A percentile compares a stretch with the other conserved stretches of the same genome.
Evolutionary conservation across 2,888 invertebrate species (phyloP).

Genomic region (Drosophila formosana): DNA sequence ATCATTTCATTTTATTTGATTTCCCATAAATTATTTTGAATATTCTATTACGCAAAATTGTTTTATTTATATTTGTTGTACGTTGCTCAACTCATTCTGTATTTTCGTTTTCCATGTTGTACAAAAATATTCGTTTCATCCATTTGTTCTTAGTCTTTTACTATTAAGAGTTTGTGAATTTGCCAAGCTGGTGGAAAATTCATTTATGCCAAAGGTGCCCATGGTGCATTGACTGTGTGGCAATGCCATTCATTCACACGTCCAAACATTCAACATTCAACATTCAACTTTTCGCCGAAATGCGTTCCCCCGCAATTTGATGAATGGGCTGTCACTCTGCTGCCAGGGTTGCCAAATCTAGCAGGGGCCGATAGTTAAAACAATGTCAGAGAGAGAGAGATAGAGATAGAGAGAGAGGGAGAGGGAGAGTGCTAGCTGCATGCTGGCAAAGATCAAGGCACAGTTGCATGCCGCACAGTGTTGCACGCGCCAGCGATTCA

Average conservation of each 20-base stretch:
- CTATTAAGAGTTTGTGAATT: no score
- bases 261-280: slow-evolving; percentile 32
- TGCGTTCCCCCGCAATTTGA: slow-evolving; percentile 53
- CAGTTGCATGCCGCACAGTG: slow-evolving; percentile 16
- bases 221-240: neutral
- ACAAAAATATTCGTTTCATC: no score
- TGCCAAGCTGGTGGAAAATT: no score
- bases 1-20: no score
- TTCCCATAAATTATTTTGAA: no score
- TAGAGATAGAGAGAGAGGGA: neutral
- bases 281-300: slow-evolving; percentile 40
- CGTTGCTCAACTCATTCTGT: neutral
- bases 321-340: slow-evolving; percentile 71
- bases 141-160: no score
- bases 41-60: no score
- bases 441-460: neutral
- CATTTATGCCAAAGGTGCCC: neutral
- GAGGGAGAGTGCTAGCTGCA: neutral
- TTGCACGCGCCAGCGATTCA: slow-evolving; percentile 21
- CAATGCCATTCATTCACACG: slow-evolving; percentile 56
- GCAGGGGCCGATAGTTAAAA: neutral
- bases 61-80: neutral
- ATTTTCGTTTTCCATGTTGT: neutral
- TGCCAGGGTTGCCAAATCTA: slow-evolving; percentile 8
- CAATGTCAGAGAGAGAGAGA: neutral